Evolutionary conservation across 2,113 vertebrate species (phyloP), one percentile per base, ranked within the genome.

Genomic region (Chaenogobius annularis): DNA sequence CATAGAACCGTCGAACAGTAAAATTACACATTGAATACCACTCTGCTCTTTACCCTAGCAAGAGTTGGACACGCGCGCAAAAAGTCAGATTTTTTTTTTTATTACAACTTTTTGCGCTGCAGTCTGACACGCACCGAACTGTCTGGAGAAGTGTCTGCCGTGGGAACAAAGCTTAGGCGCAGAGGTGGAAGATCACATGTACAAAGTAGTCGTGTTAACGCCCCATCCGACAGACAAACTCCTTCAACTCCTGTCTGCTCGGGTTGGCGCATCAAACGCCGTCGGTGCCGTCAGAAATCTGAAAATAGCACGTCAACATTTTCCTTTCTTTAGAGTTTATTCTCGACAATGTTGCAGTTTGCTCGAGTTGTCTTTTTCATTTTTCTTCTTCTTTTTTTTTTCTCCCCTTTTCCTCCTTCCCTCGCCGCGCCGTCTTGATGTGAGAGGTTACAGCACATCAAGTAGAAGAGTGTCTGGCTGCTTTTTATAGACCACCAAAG

Each of bases 401-500:
- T 5, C 37, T 9, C 12, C 11, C 22, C 12, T 23, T 26, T 14
- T n/a, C 22, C 31, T 26, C 26, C 56, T 90, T 86, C 82, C 83
- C 82, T 74, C 87, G 75, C 90, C 80, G 85, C 72, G 75, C 85
- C 84, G 85, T 80, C 88, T 91, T 91, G 89, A 91, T 93, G 90
- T 86, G 92, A 92, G 94, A 92, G 88, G 88, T 90, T 91, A 86
- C 79, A 82, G 91, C 85, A 85, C 88, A 82, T 83, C 79, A 87
- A 94, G 89, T 85, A 15, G 55, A 59, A 44, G 73, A 17, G 69
- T 69, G 71, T 31, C 75, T 1, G 69, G 35, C 71, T 61, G 78
- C 87, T 79, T 85, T 85, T 83, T 85, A 85, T 84, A 84, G 85
- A 85, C 95, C 97, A 98, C 96, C 98, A 98, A 98, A 98, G 97